Conservation (phyloP, 2,797 vertebrate species). For the Lacerta agilis region DNA sequence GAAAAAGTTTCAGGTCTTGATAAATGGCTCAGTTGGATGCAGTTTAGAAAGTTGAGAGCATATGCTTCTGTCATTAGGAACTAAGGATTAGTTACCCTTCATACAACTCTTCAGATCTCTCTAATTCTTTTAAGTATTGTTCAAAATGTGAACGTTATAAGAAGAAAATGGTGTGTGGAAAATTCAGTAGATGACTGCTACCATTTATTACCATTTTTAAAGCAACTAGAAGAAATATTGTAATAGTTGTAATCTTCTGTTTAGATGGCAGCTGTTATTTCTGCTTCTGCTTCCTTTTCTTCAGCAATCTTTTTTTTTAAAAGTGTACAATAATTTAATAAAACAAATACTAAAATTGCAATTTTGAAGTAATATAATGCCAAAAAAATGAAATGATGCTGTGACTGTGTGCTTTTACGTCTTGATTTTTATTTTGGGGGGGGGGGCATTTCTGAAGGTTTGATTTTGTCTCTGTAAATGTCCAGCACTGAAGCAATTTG, state of each 20-base stretch:
- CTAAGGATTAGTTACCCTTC: conserved; percentile 69
- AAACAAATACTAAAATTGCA: conserved; percentile 65
- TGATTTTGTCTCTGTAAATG: not conserved
- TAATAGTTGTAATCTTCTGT: not conserved
- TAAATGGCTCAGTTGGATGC: conserved; percentile 72
- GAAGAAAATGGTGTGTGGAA: conserved; percentile 57
- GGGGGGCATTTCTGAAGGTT: not conserved
- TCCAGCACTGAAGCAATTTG: not conserved
- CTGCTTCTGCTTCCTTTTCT: conserved; percentile 59
- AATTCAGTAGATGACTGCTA: conserved; percentile 35
- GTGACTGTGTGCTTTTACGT: conserved; percentile 49
- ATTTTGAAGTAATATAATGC: conserved; percentile 71
- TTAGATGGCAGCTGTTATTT: not conserved
- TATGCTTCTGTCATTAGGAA: conserved; percentile 68
- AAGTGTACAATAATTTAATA: conserved; percentile 71
- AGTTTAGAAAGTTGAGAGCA: conserved; percentile 72
- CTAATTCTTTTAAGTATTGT: conserved; percentile 58
- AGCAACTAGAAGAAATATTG: not conserved
- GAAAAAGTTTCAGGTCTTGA: conserved; percentile 70
- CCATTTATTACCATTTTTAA: conserved; percentile 49
- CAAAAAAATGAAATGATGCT: conserved; percentile 65
- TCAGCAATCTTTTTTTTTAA: conserved; percentile 69
- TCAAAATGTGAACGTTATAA: conserved; percentile 62
- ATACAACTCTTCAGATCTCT: conserved; percentile 72
- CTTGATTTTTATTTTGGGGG: conserved; percentile 1